Evolutionary conservation across 2,113 vertebrate genomes (phyloP), one percentile per base, ranked within the genome.

Genomic region (Ceuthmochares aereus): DNA sequence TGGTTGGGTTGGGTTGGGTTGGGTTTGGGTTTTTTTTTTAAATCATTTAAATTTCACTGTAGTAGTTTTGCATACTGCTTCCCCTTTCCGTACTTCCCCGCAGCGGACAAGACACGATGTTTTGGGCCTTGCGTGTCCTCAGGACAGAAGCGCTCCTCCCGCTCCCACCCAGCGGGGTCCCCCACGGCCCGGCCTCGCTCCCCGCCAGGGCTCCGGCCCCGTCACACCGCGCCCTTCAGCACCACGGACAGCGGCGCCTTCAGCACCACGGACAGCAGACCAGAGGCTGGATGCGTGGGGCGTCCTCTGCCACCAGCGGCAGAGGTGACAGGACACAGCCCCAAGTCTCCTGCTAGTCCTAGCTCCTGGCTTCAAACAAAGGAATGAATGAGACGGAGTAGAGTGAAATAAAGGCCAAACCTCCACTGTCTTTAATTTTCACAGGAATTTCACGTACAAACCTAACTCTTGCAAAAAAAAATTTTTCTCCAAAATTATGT

Each of bases 281-380:
- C 63, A 3, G 51, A 3, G 4, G 0, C 14, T 1, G 17, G 25
- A 1, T 4, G 3, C 10, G 0, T 2, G 1, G 42, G 43, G 7
- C 60, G 4, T 4, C 10, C 12, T 5, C 20, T 1, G 18, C 30
- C 64, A 1, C 8, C 14, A 7, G 4, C 4, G 3, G 16, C 1
- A 51, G 4, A 22, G 72, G 10, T 4, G 47, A 6, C 58, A 6
- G 81, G 60, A 34, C 75, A 36, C 22, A 23, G 60, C 64, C 47
- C 74, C 11, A 19, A 67, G 23, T 3, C 51, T 54, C n/a, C 76
- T 17, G 34, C 58, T 62, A 40, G 0, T 9, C 54, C 69, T 29
- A 54, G 59, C 66, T 60, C 56, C 45, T 63, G 87, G 4, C 37
- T 87, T n/a, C 69, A 32, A 26, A 74, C 43, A 62, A 89, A 84